A percentile compares a stretch with the other conserved stretches of the same genome.
Conservation (phyloP, 2,113 vertebrate species). For the Colossoma macropomum region DNA sequence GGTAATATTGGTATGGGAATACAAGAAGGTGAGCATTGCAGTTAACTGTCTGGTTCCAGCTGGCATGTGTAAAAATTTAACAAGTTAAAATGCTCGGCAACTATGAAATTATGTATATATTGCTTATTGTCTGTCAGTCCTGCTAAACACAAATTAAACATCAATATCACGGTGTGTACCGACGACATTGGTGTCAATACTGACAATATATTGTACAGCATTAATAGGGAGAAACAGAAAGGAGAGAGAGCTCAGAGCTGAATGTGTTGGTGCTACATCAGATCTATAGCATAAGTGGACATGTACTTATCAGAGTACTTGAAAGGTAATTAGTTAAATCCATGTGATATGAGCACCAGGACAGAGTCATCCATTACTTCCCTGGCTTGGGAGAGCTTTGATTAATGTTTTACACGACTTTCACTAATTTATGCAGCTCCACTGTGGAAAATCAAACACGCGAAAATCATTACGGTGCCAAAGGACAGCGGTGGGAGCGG, state of each 20-base stretch:
- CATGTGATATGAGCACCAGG: constrained; percentile 26
- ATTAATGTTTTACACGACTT: constrained; percentile 58
- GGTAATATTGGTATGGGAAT: too few relatives aligned
- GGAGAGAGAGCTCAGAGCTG: background rate
- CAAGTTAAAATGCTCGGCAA: too few relatives aligned
- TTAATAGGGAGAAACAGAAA: too few relatives aligned
- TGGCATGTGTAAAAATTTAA: too few relatives aligned
- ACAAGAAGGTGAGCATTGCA: too few relatives aligned
- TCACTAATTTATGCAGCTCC: constrained; percentile 53
- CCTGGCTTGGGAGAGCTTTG: constrained; percentile 37
- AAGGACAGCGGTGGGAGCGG: constrained; percentile 17
- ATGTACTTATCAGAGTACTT: constrained; percentile 15
- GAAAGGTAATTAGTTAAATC: constrained; percentile 47
- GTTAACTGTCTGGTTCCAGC: too few relatives aligned
- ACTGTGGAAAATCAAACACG: constrained; percentile 52
- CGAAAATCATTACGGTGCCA: constrained; percentile 39
- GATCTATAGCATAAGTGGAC: constrained; percentile 13
- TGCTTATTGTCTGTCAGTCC: too few relatives aligned
- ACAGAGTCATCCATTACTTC: constrained; percentile 50
- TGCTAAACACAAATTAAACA: too few relatives aligned
- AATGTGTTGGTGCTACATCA: background rate
- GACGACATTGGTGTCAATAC: too few relatives aligned
- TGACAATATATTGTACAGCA: too few relatives aligned
- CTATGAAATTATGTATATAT: too few relatives aligned
- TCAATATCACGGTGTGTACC: too few relatives aligned